Base-by-base conservation (phyloP, 1,140 invertebrate genomes). In the Pseudomyrmex sp. region DNA sequence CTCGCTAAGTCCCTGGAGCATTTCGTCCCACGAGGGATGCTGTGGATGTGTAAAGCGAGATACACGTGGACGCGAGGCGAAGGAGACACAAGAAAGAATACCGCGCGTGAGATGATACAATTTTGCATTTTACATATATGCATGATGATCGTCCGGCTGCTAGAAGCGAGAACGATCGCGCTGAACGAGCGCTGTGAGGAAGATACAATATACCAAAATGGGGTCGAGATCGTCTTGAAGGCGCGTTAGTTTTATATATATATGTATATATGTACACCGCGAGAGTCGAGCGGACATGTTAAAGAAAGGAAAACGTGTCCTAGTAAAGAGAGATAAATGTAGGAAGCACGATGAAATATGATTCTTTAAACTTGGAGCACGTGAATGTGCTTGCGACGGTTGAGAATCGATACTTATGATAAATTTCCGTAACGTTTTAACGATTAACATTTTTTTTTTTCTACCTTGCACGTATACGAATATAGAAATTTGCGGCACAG, bases 101-200 rank as follows among this genome's bases (percentile, higher is more conserved):
- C 20, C 66, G 35, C 54, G 65, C 20, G 56, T 59, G 44, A 44
- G 76, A 62, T 59, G 85, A 91, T 91, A 83, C 84, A 86, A 91
- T 91, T 86, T 85, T 66, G 72, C 76, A 84, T 84, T 91, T 91
- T 91, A 80, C 87, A 90, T 90, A 90, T 61, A 86, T 89, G 66
- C 85, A 90, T 90, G 85, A 70, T 65, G 83, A 85, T 85, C 35
- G 83, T 46, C 70, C 61, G 74, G 54, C 15, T 82, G 8, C 52
- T 12, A 26, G 68, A 68, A 66, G 35, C 7, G 23, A 8, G 12
- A 23, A 35, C 62, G 52, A 74, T 66, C 56, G 69, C 62, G 26
- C 23, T 26, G 65, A 18, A 18, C 18, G 35, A 35, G 44, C 69
- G 63, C 13, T 44, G 48, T 12, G 48, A 75, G 61, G 20, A 26